Evolutionary conservation across 2,888 invertebrate genomes (phyloP).

Genomic region (Sylvicola cinctus): DNA sequence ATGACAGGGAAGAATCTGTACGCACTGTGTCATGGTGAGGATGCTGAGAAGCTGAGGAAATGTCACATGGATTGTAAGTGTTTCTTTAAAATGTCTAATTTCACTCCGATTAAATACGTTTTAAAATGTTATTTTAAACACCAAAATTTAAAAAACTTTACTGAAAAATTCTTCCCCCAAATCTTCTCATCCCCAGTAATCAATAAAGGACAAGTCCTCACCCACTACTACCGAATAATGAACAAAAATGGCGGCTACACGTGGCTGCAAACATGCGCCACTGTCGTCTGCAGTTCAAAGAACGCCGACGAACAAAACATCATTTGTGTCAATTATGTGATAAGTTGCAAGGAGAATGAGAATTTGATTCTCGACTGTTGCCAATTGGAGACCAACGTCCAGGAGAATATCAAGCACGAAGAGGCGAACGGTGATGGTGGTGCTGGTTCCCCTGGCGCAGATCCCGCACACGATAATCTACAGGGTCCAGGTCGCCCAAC

Average conservation of each 20-base stretch:
- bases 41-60: conserved; percentile 81
- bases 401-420: conserved; percentile 57
- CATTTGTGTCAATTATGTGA: conserved; percentile 91
- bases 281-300: conserved; percentile 86
- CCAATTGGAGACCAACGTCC: conserved; percentile 65
- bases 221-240: conserved; percentile 89
- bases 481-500: conserved; percentile 25
- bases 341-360: conserved; percentile 74
- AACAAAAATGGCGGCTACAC: conserved; percentile 92
- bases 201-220: conserved; percentile 89
- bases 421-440: conserved; percentile 65
- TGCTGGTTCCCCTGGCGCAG: conserved; percentile 73
- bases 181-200: conserved; percentile 47
- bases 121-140: conserved; percentile 1
- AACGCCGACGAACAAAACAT: conserved; percentile 94
- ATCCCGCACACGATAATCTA: conserved; percentile 34
- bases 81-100: conserved; percentile 1
- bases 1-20: conserved; percentile 85
- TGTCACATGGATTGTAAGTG: conserved; percentile 90
- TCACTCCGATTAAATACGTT: not conserved
- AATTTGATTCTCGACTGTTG: conserved; percentile 87
- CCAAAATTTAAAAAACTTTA: conserved; percentile 1
- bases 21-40: conserved; percentile 87
- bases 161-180: not conserved
- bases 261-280: conserved; percentile 94